phyloP scores from a whole-genome alignment of 2,888 invertebrate genomes.

The Fissipunctia ypsillon region DNA sequence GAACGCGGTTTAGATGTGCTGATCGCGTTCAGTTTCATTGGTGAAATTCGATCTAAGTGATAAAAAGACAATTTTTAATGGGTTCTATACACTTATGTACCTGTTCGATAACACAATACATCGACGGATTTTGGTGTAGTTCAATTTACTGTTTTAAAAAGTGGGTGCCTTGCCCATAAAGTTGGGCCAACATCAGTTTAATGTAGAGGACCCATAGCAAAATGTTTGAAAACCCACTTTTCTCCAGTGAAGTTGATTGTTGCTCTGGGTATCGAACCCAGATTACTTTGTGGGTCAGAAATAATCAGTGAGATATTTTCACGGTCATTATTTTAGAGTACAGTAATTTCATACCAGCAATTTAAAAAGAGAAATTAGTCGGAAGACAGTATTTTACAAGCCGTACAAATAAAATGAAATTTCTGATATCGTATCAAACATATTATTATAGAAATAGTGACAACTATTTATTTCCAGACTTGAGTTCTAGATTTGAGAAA shows the following conservation, averaged over 20 bases:
- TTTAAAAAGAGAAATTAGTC: neutral
- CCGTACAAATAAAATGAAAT: neutral
- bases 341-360: neutral
- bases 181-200: neutral
- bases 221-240: too few relatives aligned
- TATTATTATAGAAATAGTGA: too few relatives aligned
- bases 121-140: too few relatives aligned
- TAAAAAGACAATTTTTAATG: neutral
- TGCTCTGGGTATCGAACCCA: constrained; percentile 41
- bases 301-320: neutral
- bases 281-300: neutral
- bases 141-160: too few relatives aligned
- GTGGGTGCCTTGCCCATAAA: too few relatives aligned
- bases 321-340: neutral
- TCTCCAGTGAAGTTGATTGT: neutral
- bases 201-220: neutral
- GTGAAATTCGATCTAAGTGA: too few relatives aligned
- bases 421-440: neutral
- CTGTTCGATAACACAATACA: neutral
- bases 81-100: neutral
- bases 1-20: too few relatives aligned
- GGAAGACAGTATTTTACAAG: neutral
- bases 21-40: too few relatives aligned
- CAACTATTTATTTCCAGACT: constrained; percentile 4
- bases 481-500: constrained; percentile 1